These are phyloP conservation scores for Gandaritis pyraliata DNA, from an alignment of 2,888 invertebrate species.

Conservation along the genomic window DNA sequence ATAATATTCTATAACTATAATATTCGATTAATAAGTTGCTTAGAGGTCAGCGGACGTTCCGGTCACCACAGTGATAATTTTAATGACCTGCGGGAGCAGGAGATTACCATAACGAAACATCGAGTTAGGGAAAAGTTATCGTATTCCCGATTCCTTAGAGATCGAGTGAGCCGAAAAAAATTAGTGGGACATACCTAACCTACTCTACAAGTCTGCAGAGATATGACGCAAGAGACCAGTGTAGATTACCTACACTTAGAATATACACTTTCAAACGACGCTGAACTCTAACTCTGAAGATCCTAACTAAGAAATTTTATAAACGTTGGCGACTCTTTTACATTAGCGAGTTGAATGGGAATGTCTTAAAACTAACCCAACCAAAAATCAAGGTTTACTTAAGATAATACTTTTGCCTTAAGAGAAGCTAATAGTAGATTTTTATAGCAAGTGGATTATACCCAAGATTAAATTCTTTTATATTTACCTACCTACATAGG, in stretches of 20 bases:
- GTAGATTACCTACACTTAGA: constrained; percentile 35
- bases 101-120: constrained; percentile 66
- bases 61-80: constrained; percentile 49
- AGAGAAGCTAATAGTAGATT: neutral
- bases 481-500: no score
- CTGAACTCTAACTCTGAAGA: neutral
- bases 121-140: constrained; percentile 65
- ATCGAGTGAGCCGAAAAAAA: constrained; percentile 58
- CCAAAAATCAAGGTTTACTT: neutral
- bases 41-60: constrained; percentile 15
- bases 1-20: neutral
- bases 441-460: neutral
- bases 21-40: constrained; percentile 14
- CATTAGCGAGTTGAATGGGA: neutral
- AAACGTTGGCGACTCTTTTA: neutral
- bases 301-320: neutral
- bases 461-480: no score
- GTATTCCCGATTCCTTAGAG: constrained; percentile 53
- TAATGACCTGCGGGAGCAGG: constrained; percentile 56
- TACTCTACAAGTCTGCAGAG: constrained; percentile 54
- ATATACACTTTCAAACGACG: constrained; percentile 20
- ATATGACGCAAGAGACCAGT: constrained; percentile 45
- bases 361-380: neutral
- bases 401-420: neutral
- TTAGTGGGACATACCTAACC: constrained; percentile 58